Percentiles rank a stretch among this genome's conserved stretches.
Evolutionary conservation across 2,888 invertebrate genomes (phyloP).

Genomic region (Mythimna loreyi): DNA sequence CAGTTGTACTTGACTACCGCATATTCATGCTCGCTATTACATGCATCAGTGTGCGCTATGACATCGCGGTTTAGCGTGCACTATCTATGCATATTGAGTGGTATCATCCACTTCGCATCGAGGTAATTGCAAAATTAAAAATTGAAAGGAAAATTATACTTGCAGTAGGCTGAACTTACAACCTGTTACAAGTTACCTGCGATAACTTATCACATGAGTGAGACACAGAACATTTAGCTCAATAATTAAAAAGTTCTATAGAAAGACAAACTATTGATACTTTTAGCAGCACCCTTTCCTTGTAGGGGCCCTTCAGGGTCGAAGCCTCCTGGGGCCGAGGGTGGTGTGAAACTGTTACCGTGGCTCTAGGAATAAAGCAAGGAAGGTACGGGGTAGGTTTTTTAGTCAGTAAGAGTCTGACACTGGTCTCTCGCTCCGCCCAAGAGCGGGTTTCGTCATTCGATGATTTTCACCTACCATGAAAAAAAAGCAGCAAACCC

Average conservation of each 20-base stretch:
- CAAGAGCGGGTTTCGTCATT: too few species aligned
- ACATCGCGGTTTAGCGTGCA: conserved; percentile 44
- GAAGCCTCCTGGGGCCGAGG: too few species aligned
- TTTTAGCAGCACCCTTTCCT: not conserved
- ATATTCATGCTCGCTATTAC: conserved; percentile 17
- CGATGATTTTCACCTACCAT: too few species aligned
- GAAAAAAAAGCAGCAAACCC: too few species aligned
- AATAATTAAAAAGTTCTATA: not conserved
- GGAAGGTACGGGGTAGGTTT: too few species aligned
- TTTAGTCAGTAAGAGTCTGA: too few species aligned
- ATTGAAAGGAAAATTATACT: not conserved
- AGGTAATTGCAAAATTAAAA: not conserved
- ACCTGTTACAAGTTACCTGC: not conserved
- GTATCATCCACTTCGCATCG: conserved; percentile 6
- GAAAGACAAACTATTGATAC: not conserved
- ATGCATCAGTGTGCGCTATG: conserved; percentile 37
- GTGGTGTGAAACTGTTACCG: too few species aligned
- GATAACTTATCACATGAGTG: not conserved
- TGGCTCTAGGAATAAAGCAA: too few species aligned
- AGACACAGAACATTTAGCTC: not conserved
- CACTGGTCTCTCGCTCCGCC: too few species aligned
- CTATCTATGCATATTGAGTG: conserved; percentile 33
- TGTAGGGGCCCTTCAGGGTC: too few species aligned
- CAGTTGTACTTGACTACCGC: conserved; percentile 15
- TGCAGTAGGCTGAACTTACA: not conserved